Base-by-base conservation (phyloP, 1,140 invertebrate species). In the Asobara japonica region DNA sequence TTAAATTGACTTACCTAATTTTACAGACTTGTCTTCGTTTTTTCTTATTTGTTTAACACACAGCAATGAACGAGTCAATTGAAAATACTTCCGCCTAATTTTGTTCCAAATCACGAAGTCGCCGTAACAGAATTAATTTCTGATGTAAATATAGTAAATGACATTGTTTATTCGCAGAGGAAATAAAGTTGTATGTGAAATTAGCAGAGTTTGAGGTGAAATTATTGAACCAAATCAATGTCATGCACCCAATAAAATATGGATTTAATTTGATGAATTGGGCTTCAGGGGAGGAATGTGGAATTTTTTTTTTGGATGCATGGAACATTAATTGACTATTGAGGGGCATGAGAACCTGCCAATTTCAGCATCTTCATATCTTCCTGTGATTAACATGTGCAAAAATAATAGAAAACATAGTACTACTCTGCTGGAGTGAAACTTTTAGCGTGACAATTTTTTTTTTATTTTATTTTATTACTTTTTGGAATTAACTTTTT, bases 121-220 rank as follows among this genome's bases (percentile, higher is more conserved):
- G 51, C 51, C 51, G 51, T 25, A 56, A n/a, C 41, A 45, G 16
- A 45, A 13, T 45, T 0, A 56, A 56, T 2, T 71, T 68, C 65
- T 27, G 29, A 60, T 33, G 36, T 45, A 25, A 20, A 64, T 74
- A 71, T 74, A 76, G 51, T 13, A 10, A 56, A 56, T 56, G 13
- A 56, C 10, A 8, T 7, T 45, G 41, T 45, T 45, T 45, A 16
- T 45, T 45, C 18, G 1, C 0, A 2, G 41, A 45, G n/a, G n/a
- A 45, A 45, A 45, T 45, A 18, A 45, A 45, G 13, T 45, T 45
- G 41, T 1, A 38, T 38, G n/a, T 45, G 41, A 38, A 38, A 16
- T n/a, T n/a, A 45, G 18, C 13, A 45, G 8, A n/a, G n/a, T n/a
- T 16, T 16, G 41, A 16, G 41, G 41, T 13, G 36, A 18, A 45